These are phyloP conservation scores for Upupa epops DNA, from an alignment of 2,113 vertebrate species.

Conservation along the genomic window DNA sequence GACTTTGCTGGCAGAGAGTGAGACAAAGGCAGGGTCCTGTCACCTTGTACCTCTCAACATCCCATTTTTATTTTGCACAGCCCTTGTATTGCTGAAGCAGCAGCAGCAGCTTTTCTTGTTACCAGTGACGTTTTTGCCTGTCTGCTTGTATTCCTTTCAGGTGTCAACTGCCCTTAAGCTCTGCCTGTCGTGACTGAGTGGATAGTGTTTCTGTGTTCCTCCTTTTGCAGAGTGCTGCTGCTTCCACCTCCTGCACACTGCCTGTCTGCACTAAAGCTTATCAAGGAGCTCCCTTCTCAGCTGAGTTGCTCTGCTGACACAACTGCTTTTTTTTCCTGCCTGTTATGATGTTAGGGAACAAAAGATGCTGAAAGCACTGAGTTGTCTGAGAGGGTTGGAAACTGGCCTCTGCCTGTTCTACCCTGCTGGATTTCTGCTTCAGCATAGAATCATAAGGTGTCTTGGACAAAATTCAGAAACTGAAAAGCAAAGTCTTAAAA, in stretches of 20 bases:
- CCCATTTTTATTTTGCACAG: not conserved
- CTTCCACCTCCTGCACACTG: not conserved
- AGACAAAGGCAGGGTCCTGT: not conserved
- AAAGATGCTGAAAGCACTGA: not conserved
- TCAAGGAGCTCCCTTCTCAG: not conserved
- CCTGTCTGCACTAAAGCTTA: not conserved
- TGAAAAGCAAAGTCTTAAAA: too few species aligned
- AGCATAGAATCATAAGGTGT: too few species aligned
- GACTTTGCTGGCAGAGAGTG: not conserved
- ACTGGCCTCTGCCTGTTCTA: not conserved
- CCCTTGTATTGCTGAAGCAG: not conserved
- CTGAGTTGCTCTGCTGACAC: not conserved
- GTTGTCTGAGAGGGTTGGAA: fast-evolving
- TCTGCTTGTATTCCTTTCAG: not conserved
- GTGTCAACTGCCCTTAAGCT: not conserved
- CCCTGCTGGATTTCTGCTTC: not conserved
- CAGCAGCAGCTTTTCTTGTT: not conserved
- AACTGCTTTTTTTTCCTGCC: not conserved
- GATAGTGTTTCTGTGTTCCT: not conserved
- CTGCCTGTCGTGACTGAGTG: not conserved
- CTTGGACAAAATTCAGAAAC: too few species aligned
- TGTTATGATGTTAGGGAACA: not conserved
- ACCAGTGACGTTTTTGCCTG: not conserved
- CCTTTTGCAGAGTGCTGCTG: not conserved
- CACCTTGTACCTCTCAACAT: not conserved